These are phyloP conservation scores for Leptinotarsa tumamoca DNA, from an alignment of 2,888 invertebrate genomes.

Conservation along the genomic window DNA sequence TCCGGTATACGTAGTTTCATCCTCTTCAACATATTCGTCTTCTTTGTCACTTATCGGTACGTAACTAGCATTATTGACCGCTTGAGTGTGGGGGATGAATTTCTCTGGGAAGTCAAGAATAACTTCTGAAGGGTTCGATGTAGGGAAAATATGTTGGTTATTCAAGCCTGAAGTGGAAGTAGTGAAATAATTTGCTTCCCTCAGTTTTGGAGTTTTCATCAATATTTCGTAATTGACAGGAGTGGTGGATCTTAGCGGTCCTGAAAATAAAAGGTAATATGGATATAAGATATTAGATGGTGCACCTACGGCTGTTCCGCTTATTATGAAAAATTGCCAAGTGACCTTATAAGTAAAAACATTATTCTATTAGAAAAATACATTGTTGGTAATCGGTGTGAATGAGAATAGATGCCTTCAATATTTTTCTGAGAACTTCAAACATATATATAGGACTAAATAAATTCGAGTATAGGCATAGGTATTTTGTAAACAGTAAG, in stretches of 20 bases:
- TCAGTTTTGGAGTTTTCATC: slow-evolving; percentile 33
- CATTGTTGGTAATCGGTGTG: no score
- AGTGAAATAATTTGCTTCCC: slow-evolving; percentile 16
- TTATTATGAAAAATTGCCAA: not conserved
- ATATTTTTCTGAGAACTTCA: no score
- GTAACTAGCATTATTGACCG: not conserved
- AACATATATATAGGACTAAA: no score
- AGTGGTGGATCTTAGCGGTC: slow-evolving; percentile 30
- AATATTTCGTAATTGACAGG: slow-evolving; percentile 40
- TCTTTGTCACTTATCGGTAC: slow-evolving; percentile 7
- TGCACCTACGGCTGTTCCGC: not conserved
- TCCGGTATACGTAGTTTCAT: slow-evolving; percentile 35
- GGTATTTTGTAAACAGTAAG: no score
- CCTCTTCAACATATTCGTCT: slow-evolving; percentile 17
- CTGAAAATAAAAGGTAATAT: slow-evolving; percentile 16
- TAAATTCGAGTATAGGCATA: no score
- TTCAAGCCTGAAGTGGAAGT: slow-evolving; percentile 18
- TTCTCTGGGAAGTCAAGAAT: not conserved
- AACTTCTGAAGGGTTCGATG: slow-evolving; percentile 10
- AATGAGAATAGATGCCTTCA: no score
- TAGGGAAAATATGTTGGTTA: not conserved
- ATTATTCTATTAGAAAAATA: no score
- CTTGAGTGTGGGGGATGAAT: not conserved
- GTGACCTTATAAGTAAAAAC: no score
- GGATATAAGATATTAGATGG: no score